Conservation (phyloP, 1,140 invertebrate genomes). For the Drosophila nikananu region DNA sequence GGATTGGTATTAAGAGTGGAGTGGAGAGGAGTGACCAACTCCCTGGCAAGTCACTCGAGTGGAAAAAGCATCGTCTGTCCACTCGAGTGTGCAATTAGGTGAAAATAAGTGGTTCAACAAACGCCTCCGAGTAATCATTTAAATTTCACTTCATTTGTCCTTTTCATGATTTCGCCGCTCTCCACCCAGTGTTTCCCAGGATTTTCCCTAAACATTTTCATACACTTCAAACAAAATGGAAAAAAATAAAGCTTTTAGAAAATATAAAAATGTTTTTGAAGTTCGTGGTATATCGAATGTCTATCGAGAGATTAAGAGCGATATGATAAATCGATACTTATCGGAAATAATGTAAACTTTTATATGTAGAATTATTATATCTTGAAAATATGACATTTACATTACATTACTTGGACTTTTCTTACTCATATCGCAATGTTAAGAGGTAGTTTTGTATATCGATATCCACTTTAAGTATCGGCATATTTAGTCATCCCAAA, state of each 20-base stretch:
- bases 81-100: constrained; percentile 83
- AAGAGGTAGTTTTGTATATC: too few species aligned
- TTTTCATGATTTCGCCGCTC: constrained; percentile 66
- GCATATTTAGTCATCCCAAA: too few species aligned
- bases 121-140: constrained; percentile 81
- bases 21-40: not conserved
- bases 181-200: not conserved
- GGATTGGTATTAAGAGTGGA: not conserved
- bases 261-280: not conserved
- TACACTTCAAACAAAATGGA: constrained; percentile 6
- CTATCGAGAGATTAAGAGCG: too few species aligned
- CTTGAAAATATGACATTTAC: too few species aligned
- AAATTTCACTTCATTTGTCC: constrained; percentile 83
- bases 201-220: not conserved
- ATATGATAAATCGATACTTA: too few species aligned
- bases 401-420: too few species aligned
- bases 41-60: constrained; percentile 34
- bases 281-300: too few species aligned
- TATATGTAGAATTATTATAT: too few species aligned
- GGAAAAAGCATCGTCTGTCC: constrained; percentile 68
- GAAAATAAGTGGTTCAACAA: constrained; percentile 82
- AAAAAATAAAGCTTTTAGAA: too few species aligned
- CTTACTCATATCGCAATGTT: too few species aligned
- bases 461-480: too few species aligned
- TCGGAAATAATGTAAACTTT: too few species aligned